These are phyloP conservation scores for Orchestes rusci DNA, from an alignment of 2,888 invertebrate genomes.

Conservation along the genomic window DNA sequence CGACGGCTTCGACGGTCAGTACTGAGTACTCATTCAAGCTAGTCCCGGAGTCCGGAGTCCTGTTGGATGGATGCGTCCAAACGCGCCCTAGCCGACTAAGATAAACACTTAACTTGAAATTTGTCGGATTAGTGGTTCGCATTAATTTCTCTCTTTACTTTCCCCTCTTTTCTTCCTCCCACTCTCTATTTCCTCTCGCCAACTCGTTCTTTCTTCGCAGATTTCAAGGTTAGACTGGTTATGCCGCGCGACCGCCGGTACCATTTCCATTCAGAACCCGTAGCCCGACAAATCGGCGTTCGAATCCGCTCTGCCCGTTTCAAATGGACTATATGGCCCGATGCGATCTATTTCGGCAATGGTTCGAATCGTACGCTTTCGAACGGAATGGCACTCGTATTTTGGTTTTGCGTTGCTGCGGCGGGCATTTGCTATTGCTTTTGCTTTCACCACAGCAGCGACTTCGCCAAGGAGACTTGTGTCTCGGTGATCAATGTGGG, in stretches of 20 bases:
- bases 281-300: too few relatives aligned
- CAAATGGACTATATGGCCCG: constrained; percentile 31
- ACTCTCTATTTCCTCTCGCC: constrained; percentile 42
- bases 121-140: constrained; percentile 40
- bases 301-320: constrained; percentile 25
- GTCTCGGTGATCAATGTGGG: constrained; percentile 43
- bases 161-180: constrained; percentile 45
- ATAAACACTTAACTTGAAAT: constrained; percentile 38
- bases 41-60: constrained; percentile 32
- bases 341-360: constrained; percentile 36
- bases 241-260: constrained; percentile 33
- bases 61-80: constrained; percentile 21
- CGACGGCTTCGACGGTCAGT: constrained; percentile 26
- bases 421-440: constrained; percentile 37
- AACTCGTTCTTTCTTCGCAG: constrained; percentile 43
- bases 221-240: constrained; percentile 42
- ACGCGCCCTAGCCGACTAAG: constrained; percentile 21
- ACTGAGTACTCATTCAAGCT: constrained; percentile 32
- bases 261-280: constrained; percentile 28
- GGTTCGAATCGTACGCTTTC: constrained; percentile 18
- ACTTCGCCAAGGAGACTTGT: constrained; percentile 43
- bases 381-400: constrained; percentile 27
- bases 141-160: constrained; percentile 47
- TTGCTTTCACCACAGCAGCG: constrained; percentile 45
- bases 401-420: constrained; percentile 32